These are phyloP conservation scores for Pangasianodon gigas DNA, from an alignment of 2,113 vertebrate species.

Conservation along the genomic window DNA sequence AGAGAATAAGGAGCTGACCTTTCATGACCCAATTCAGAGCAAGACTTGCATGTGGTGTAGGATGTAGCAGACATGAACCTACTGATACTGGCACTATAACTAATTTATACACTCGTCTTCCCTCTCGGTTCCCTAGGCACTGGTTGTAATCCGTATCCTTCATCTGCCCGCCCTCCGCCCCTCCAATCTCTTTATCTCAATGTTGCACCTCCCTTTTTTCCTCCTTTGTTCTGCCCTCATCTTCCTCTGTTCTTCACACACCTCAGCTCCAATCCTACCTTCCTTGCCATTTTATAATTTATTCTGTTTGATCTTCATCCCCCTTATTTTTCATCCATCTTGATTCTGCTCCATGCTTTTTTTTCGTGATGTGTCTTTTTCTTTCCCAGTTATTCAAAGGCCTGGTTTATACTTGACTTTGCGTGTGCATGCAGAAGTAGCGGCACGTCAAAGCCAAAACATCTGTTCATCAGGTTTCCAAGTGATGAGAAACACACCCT, in stretches of 20 bases:
- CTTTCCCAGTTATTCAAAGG: neutral
- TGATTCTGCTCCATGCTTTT: neutral
- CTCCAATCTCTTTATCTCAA: constrained; percentile 2
- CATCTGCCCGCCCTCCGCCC: neutral
- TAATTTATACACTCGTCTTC: constrained; percentile 23
- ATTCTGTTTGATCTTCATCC: neutral
- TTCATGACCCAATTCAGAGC: constrained; percentile 14
- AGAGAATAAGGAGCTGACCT: neutral
- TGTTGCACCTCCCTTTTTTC: neutral
- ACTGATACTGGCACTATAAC: constrained; percentile 3
- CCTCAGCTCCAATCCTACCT: neutral
- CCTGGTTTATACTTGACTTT: neutral
- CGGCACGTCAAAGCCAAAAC: neutral
- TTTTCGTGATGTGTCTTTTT: neutral
- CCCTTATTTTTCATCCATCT: neutral
- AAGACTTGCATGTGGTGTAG: neutral
- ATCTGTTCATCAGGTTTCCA: neutral
- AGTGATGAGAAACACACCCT: neutral
- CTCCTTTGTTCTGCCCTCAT: neutral
- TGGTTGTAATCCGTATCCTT: constrained; percentile 23
- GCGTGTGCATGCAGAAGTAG: neutral
- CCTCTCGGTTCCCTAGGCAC: neutral
- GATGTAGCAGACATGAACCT: neutral
- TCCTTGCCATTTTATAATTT: neutral
- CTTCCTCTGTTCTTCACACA: neutral